Evolutionary conservation across 2,113 vertebrate species (phyloP), one percentile per base, ranked within the genome.

Genomic region (Euleptes europaea): DNA sequence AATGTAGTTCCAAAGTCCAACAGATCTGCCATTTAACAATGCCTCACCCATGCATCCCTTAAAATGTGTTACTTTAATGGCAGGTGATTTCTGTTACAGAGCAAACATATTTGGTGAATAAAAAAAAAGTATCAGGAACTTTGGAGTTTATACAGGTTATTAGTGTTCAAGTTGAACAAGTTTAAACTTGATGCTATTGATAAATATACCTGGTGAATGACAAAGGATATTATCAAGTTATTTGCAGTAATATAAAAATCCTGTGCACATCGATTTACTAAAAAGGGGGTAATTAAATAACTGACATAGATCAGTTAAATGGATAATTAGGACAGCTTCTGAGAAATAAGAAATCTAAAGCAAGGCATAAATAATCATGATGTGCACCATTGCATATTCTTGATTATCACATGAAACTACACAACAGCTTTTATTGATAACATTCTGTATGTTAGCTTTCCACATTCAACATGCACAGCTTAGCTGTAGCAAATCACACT

Each of bases 1-100:
- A 10, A 96, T 1, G 4, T 98, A 99, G 91, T 98, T 99, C 98
- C 98, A 99, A 51, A 99, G 95, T 11, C 98, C 98, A 0, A 99
- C 88, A 31, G 97, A 96, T 81, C 91, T 97, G 78, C 98, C 98
- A 8, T 99, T 98, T 60, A 99, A 90, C 1, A 92, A 95, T 1
- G 97, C 96, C 63, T 98, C 98, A 3, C 97, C 97, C 88, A 99
- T 92, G 86, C 98, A 99, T 13, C 98, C 98, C 94, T 95, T 96
- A 89, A 99, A 99, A 88, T 97, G 95, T 33, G 96, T 97, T 4
- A 97, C 92, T 57, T 95, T 97, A 92, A 99, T 96, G 5, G 94
- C 91, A 0, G 96, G 84, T 0, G 97, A 96, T 78, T 96, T 97
- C 98, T 99, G 40, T 13, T 57, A 86, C 70, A 88, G 74, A 91